A percentile compares a stretch with the other conserved stretches of the same genome.
Conservation (phyloP, 2,888 invertebrate genomes). For the Iphiclides podalirius region DNA sequence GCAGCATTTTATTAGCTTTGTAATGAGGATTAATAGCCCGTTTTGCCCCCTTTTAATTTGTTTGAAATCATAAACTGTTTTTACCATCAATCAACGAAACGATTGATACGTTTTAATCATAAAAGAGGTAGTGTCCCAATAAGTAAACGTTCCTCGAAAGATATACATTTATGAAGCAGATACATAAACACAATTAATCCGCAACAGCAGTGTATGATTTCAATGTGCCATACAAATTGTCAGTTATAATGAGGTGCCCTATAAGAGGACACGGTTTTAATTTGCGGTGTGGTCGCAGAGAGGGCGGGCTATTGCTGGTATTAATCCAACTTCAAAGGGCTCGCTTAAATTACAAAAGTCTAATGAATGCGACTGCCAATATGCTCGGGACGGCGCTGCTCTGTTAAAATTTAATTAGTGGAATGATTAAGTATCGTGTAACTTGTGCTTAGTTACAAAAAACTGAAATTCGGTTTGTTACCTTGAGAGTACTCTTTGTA, state of each 20-base stretch:
- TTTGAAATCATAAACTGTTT: no score
- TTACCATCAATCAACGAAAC: no score
- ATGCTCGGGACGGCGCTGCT: conserved; percentile 12
- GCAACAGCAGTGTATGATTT: conserved; percentile 14
- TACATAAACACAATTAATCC: conserved; percentile 1
- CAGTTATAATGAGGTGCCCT: conserved; percentile 58
- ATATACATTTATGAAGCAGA: no score
- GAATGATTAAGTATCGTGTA: conserved; percentile 2
- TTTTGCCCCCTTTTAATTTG: no score
- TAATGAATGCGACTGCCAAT: conserved; percentile 26
- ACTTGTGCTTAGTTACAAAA: neutral
- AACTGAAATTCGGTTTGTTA: neutral
- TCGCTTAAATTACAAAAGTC: conserved; percentile 55
- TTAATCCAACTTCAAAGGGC: conserved; percentile 77
- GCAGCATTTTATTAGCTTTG: no score
- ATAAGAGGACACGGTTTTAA: conserved; percentile 67
- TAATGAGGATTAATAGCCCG: no score
- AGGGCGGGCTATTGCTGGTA: conserved; percentile 41
- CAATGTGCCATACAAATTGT: conserved; percentile 42
- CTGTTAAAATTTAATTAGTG: conserved; percentile 20
- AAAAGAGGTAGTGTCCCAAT: no score
- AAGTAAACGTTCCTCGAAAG: no score
- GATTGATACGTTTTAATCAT: no score
- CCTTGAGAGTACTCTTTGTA: neutral
- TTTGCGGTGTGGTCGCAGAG: conserved; percentile 53